Base-by-base conservation (phyloP, 2,113 vertebrate genomes). In the Bufo gargarizans region DNA sequence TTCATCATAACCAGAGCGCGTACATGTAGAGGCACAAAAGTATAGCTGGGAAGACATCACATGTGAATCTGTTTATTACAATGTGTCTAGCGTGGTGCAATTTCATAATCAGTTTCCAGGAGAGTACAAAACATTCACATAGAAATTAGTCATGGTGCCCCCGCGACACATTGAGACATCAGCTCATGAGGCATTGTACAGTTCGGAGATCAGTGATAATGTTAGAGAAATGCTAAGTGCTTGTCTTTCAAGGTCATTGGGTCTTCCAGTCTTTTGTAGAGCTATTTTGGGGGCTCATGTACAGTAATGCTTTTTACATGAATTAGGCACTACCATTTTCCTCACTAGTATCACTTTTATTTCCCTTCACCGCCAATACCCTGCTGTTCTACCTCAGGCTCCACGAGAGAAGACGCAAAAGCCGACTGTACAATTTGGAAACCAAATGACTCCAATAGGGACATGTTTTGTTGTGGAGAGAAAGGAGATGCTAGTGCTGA, bases 371-470 rank as follows among this genome's bases (percentile, higher is more conserved):
- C 95, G 91, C 97, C 97, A 88, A 99, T 94, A 86, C 96, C 95
- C 89, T 97, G 97, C 91, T 96, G 97, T 94, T 97, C 97, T 17
- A 95, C 97, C 90, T 99, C 98, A 5, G 97, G 95, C 90, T 99
- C 97, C 89, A 98, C 98, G 79, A 99, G 93, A 11, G 98, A 99
- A 1, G 98, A 98, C 1, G 98, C 98, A 89, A 99, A 99, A 0
- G 98, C 98, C 19, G 98, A 99, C 94, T 99, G 98, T 82, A 99
- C 98, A 89, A 99, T 99, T 96, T 99, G 98, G 93, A 99, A 99
- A 90, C 98, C 98, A 77, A 99, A 99, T 0, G 98, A 99, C 94
- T 99, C 98, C 1, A 99, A 96, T 77, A 99, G 96, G 88, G 98
- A 99, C 98, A 99, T 99, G 96, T 97, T 99, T 95, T 99, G 98